Base-by-base conservation (phyloP, 2,888 invertebrate genomes). In the Stenichneumon culpator region DNA sequence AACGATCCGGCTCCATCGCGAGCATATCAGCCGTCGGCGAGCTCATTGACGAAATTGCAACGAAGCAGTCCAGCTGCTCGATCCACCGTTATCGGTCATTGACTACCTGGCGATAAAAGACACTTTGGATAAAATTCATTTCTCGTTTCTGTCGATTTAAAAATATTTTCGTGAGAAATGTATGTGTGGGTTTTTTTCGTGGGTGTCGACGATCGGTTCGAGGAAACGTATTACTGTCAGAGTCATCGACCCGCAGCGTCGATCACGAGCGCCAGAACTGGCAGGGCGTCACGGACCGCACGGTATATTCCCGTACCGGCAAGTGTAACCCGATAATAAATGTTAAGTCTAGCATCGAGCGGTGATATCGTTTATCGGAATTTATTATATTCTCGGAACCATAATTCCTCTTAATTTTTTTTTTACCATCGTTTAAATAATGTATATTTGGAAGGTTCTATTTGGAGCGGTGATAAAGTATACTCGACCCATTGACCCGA, bases 401-500 rank as follows among this genome's bases (percentile, higher is more conserved):
- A 57, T 57, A 11, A 57, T 22, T 57, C 22, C 22, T 11, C 11
- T 57, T 22, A 54, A 25, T 63, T 32, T 60, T 60, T 60, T 25
- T 60, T 22, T 25, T n/a, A 14, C 25, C 22, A 4, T 28, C 14
- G 11, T 60, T 60, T 60, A 36, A 39, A 36, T 39, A 65, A 32
- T 19, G 9, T 39, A 32, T 65, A 39, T 65, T 32, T 9, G n/a
- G 2, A 36, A 36, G n/a, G 19, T 36, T 65, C 19, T 65, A 65
- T 65, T 16, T 19, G 65, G 36, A 36, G 19, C 36, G 36, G n/a
- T 19, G 32, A 60, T 60, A 28, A 60, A 60, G 60, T 60, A 28
- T 60, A 28, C 14, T 60, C 60, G 60, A 60, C 60, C 60, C 60
- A 60, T 60, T 60, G 65, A 36, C 65, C 65, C 16, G 32, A 36